phyloP scores from a whole-genome alignment of 2,113 vertebrate species.

The Varanus salvator region DNA sequence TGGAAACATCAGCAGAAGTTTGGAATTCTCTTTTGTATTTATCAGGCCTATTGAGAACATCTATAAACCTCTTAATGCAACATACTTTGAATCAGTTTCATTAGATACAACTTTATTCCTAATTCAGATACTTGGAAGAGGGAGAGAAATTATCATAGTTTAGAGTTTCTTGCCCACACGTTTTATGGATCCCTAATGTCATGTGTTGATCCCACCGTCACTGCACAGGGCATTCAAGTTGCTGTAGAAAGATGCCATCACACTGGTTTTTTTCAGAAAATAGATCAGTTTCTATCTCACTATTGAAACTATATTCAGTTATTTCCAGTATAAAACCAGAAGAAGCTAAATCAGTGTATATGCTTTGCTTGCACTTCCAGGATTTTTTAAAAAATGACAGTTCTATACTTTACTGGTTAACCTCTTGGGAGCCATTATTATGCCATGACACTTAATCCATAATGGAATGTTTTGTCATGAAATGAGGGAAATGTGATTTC shows the following conservation, averaged over 20 bases:
- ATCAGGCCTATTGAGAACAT: not conserved
- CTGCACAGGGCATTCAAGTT: not conserved
- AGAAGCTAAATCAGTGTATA: not conserved
- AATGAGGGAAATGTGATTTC: not conserved
- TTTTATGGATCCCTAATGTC: not conserved
- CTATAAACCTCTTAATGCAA: not conserved
- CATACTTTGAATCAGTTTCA: not conserved
- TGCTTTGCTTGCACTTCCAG: not conserved
- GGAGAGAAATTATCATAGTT: not conserved
- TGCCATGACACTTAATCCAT: not conserved
- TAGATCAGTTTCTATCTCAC: not conserved
- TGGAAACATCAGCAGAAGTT: not conserved
- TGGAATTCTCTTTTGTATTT: not conserved
- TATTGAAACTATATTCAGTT: not conserved
- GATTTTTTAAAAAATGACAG: not conserved
- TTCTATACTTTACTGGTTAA: not conserved
- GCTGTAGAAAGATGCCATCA: not conserved
- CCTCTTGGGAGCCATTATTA: not conserved
- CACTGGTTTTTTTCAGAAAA: not conserved
- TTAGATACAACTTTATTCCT: not conserved
- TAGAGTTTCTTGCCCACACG: not conserved
- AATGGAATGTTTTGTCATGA: not conserved
- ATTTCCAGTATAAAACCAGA: not conserved
- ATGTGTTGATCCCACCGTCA: no score
- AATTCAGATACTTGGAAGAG: not conserved